These are phyloP conservation scores for Aplodontia rufa DNA, from an alignment of 2,113 vertebrate species.

Conservation along the genomic window DNA sequence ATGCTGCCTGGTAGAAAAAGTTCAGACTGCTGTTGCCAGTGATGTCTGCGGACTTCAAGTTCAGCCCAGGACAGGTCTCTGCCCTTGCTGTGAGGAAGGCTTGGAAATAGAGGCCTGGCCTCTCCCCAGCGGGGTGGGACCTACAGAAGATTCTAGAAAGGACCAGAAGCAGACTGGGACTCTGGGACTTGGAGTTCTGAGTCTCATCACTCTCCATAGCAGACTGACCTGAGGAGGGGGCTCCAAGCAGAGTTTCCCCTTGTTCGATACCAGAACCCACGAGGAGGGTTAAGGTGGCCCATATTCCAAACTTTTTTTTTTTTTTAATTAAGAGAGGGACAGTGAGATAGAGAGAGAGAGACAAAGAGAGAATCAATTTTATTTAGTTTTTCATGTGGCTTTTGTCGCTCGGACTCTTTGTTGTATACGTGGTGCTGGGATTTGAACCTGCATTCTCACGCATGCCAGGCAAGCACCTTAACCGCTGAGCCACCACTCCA, in stretches of 20 bases:
- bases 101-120: conserved; percentile 23
- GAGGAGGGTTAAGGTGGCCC: neutral
- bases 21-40: neutral
- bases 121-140: neutral
- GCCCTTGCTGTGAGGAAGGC: neutral
- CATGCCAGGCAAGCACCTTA: too few species aligned
- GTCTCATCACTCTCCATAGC: neutral
- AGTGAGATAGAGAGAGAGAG: too few species aligned
- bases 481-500: too few species aligned
- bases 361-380: too few species aligned
- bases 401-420: too few species aligned
- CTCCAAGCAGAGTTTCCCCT: neutral
- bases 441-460: too few species aligned
- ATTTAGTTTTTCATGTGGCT: too few species aligned
- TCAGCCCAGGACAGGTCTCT: neutral
- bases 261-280: neutral
- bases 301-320: neutral
- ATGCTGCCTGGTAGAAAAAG: neutral
- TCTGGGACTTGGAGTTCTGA: neutral
- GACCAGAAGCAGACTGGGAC: neutral
- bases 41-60: neutral
- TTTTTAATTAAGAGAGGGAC: too few species aligned
- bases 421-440: too few species aligned
- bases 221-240: neutral
- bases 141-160: neutral